Percentiles rank a stretch among this genome's conserved stretches.
Conservation (phyloP, 2,888 invertebrate genomes). For the Suillia variegata region DNA sequence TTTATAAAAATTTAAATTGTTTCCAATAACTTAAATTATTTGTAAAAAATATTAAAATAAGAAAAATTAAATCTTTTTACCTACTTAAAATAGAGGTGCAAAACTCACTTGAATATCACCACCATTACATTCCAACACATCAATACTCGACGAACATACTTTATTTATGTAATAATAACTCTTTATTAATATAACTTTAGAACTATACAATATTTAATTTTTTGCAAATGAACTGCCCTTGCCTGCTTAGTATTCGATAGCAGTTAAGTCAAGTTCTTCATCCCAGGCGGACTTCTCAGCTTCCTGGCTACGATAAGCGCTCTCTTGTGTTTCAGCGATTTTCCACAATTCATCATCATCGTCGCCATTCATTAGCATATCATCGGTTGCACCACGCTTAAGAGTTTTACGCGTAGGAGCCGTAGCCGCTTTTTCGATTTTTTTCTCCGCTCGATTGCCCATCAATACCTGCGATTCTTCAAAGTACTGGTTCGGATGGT, state of each 20-base stretch:
- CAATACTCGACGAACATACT: no score
- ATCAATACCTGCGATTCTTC: slow-evolving; percentile 74
- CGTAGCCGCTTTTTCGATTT: slow-evolving; percentile 5
- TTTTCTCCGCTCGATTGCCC: slow-evolving; percentile 47
- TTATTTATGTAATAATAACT: no score
- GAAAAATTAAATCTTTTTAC: no score
- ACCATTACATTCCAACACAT: no score
- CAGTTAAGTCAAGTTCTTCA: slow-evolving; percentile 55
- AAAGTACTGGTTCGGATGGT: slow-evolving; percentile 93
- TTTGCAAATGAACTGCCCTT: no score
- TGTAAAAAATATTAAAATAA: no score
- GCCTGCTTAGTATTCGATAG: slow-evolving; percentile 30
- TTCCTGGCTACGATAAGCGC: slow-evolving; percentile 42
- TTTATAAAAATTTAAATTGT: no score
- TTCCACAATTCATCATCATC: slow-evolving; percentile 61
- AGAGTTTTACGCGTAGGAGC: slow-evolving; percentile 20
- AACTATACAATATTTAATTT: no score
- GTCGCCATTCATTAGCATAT: slow-evolving; percentile 38
- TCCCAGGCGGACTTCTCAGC: slow-evolving; percentile 49
- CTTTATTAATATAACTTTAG: neutral
- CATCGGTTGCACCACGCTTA: slow-evolving; percentile 28
- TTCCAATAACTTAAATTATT: no score
- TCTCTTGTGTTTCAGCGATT: slow-evolving; percentile 55
- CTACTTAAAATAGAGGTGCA: no score
- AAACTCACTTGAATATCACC: no score